Base-by-base conservation (phyloP, 2,797 vertebrate genomes). In the Synaphobranchus kaupii region DNA sequence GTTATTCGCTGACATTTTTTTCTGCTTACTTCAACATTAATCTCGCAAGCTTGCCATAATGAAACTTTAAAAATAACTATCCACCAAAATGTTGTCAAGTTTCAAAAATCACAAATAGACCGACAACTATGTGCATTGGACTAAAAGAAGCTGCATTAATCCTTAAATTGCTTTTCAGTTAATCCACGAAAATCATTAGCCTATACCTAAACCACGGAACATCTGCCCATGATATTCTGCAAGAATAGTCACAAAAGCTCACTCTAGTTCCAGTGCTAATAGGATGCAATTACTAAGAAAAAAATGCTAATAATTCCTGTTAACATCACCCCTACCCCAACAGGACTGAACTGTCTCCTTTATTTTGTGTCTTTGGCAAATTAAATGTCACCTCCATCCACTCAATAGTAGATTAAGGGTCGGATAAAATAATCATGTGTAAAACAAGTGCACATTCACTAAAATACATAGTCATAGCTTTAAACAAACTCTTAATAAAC, bases 91-190 rank as follows among this genome's bases (percentile, higher is more conserved):
- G 15, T 1, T 15, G 71, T 17, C 31, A 76, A 78, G 39, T 48
- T 48, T 48, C 44, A 80, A 17, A 80, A 48, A 80, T 48, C 76
- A 80, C 44, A 80, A 44, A 47, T 20, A 22, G 44, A 48, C 44
- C 44, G 25, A 80, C 44, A 80, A 80, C 44, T 48, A 22, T 80
- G 20, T 25, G 39, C 76, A 10, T 1, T 47, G 44, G 8, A 48
- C 76, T 48, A 80, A 80, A 80, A 9, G 34, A 76, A 44, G 44
- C 20, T 0, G 44, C 76, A 47, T 48, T 80, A 47, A 48, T 80
- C 76, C 76, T 48, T 48, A 80, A 80, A 80, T 80, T 47, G 71
- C 34, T 76, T 76, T 76, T n/a, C 71, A 76, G 71, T 76, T 39
- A 76, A 76, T 76, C 71, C 39, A 48, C 25, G 76, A 50, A 80